These are phyloP conservation scores for Aurelia aurita DNA, from an alignment of 30 jellyfish, hydroid and myxozoan genomes.

Conservation along the genomic window DNA sequence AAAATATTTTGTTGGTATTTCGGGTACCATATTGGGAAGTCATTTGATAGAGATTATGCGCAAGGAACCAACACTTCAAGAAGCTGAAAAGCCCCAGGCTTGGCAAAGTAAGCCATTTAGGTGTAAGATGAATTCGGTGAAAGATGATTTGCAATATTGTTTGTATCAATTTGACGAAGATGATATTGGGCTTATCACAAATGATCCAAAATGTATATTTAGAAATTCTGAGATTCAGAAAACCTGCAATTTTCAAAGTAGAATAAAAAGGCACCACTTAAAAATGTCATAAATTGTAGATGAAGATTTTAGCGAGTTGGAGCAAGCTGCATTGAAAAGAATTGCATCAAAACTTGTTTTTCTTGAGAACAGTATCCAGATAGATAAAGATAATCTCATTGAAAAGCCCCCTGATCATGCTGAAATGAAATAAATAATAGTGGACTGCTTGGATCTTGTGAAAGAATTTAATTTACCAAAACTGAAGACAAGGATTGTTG, in stretches of 20 bases:
- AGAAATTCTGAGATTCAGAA: neutral
- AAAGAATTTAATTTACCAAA: neutral
- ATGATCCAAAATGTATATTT: neutral
- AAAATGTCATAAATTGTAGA: neutral
- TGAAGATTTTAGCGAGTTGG: neutral
- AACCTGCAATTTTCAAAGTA: neutral
- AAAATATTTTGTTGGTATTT: conserved; percentile 1
- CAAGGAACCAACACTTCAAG: neutral
- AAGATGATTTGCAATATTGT: neutral
- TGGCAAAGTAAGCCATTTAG: conserved; percentile 36
- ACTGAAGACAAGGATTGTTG: neutral
- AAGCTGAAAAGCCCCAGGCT: neutral
- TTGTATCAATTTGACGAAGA: conserved; percentile 1
- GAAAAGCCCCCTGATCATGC: neutral
- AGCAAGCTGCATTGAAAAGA: conserved; percentile 1
- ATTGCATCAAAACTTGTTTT: neutral
- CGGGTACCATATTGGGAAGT: neutral
- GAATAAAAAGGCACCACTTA: neutral
- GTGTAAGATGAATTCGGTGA: neutral
- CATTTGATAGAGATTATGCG: neutral
- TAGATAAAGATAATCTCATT: neutral
- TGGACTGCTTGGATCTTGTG: neutral
- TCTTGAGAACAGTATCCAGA: neutral
- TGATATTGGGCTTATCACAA: neutral
- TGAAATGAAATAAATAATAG: neutral